Evolutionary conservation across 2,797 vertebrate species (phyloP), one percentile per base, ranked within the genome.

Genomic region (Pseudochromis fuscus): DNA sequence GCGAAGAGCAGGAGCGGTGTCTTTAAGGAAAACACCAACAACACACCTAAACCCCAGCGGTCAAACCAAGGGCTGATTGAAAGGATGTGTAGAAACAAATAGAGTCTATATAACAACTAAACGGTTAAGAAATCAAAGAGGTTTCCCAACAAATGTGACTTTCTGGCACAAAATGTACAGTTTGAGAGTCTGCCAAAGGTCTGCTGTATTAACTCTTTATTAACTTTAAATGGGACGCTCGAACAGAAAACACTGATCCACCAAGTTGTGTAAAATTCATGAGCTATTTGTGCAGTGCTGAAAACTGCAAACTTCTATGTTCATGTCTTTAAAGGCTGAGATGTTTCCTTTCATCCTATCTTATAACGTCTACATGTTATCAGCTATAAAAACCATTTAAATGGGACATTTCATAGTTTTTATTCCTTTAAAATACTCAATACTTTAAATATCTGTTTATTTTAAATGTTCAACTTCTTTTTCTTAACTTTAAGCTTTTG

Each of bases 261-360:
- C 9, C 24, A 7, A 30, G 19, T 10, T 13, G 27, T 37, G 44
- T 56, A 67, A 46, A 50, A n/a, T 3, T 1, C 13, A 8, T 21
- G 7, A 2, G 52, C 11, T 48, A 35, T 44, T 24, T 42, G 40
- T 42, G 40, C 19, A 7, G 16, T n/a, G 40, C 18, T 3, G 19
- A 19, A 42, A 18, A 12, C 31, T 12, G n/a, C n/a, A n/a, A n/a
- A n/a, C n/a, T n/a, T n/a, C n/a, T n/a, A n/a, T n/a, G n/a, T 33
- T 2, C 3, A 13, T 25, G 23, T 28, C 3, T 35, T 42, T 19
- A 42, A 44, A 18, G 4, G n/a, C 37, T 45, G 18, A 9, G n/a
- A 23, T 35, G 13, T 50, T 13, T 11, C 5, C 2, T n/a, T 58
- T 24, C n/a, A 81, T 81, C 13, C 46, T n/a, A n/a, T n/a, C n/a